Evolutionary conservation across 1,140 invertebrate species (phyloP), one percentile per base, ranked within the genome.

Genomic region (Drosophila arawakana): DNA sequence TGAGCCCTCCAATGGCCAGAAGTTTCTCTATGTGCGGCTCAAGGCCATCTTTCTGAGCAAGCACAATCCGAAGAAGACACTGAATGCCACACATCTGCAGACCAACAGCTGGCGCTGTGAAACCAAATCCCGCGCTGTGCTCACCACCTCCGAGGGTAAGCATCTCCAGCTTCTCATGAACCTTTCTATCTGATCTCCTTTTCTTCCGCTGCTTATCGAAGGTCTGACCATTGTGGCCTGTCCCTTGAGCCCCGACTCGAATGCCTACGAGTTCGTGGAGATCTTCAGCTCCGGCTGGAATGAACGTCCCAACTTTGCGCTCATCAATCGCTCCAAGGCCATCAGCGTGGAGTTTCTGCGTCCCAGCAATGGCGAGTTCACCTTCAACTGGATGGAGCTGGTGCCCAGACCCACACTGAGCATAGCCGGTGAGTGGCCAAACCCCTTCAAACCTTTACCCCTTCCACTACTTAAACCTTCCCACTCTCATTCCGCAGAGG

Each of bases 261-360:
- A 71, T 67, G 86, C 74, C 18, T 90, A 88, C 37, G 91, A 92
- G 18, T 92, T 79, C 62, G 92, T 92, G 11, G 96, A 97, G 93
- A 94, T 97, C 47, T 97, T 97, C 86, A 97, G 96, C 50, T 95
- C 96, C 66, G 97, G 96, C 25, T 97, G 97, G 96, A 93, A 94
- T 71, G 92, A 94, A 35, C 93, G 93, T 61, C 82, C 90, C 69
- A 89, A 91, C 44, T 92, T 85, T 60, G 88, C 89, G 18, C 66
- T 92, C 0, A 60, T 81, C 9, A 92, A 92, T 80, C 94, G 95
- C 76, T 94, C 95, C 1, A 93, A 95, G 63, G 95, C 95, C 49
- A 94, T 97, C 2, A 94, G 96, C 41, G 94, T 97, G 5, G 97
- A 97, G 82, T 96, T 97, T 65, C 93, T 97, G 55, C 95, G 95